Conservation (phyloP, 2,797 vertebrate species). For the Acridotheres tristis region DNA sequence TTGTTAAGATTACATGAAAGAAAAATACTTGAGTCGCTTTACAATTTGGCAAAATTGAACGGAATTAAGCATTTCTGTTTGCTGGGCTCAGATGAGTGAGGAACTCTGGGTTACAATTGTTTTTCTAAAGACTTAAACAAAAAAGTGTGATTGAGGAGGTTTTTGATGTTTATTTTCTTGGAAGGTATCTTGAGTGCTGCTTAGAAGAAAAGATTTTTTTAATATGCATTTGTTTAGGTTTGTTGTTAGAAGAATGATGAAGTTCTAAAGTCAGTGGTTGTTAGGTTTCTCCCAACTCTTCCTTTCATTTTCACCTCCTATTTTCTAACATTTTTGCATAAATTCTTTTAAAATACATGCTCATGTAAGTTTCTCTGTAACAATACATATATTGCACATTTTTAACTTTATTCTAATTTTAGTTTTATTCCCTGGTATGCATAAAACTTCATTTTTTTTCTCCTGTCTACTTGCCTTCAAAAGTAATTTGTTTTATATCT, state of each 20-base stretch:
- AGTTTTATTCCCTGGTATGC: neutral
- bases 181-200: neutral
- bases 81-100: neutral
- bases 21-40: neutral
- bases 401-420: neutral
- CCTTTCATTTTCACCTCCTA: neutral
- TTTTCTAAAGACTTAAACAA: neutral
- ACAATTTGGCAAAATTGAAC: neutral
- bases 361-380: neutral
- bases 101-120: neutral
- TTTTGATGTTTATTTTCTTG: neutral
- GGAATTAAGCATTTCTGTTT: neutral
- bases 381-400: neutral
- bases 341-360: neutral
- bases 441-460: neutral
- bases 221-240: neutral
- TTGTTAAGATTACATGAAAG: neutral
- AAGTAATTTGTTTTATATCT: constrained; percentile 21
- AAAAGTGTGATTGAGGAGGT: neutral
- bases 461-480: neutral
- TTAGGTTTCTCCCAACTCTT: neutral
- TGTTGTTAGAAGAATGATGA: neutral
- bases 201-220: neutral
- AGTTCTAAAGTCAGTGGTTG: neutral
- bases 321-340: neutral